These are phyloP conservation scores for Phenganax stokvisi DNA, from an alignment of 92 coral and sea anemone genomes.

Conservation along the genomic window DNA sequence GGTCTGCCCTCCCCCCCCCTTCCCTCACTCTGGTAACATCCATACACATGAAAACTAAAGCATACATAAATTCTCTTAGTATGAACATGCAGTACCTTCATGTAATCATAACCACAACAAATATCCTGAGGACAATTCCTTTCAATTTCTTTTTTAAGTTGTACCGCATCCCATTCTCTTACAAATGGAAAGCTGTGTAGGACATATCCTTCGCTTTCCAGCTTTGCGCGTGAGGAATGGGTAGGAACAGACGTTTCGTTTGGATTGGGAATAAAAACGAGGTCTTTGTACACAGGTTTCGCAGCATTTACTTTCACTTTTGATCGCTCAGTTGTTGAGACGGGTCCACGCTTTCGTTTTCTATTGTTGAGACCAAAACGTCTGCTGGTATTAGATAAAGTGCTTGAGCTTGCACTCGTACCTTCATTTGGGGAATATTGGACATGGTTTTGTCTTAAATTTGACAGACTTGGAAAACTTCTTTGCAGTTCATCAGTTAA, in stretches of 20 bases:
- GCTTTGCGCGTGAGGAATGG: neutral
- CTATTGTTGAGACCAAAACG: neutral
- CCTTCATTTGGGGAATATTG: too few species aligned
- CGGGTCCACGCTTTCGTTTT: neutral
- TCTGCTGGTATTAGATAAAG: too few species aligned
- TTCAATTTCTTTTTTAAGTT: neutral
- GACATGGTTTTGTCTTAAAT: too few species aligned
- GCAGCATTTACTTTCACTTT: neutral
- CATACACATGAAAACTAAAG: too few species aligned
- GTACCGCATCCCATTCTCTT: slow-evolving; percentile 19
- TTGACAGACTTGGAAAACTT: too few species aligned
- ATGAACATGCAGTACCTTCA: slow-evolving; percentile 2
- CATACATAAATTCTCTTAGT: neutral
- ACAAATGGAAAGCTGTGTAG: slow-evolving; percentile 17
- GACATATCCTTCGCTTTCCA: neutral
- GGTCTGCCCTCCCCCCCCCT: too few species aligned
- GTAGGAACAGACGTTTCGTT: slow-evolving; percentile 4
- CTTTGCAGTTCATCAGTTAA: too few species aligned
- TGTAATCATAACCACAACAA: neutral
- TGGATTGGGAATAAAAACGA: slow-evolving; percentile 18
- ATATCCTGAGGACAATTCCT: neutral
- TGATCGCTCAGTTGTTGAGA: neutral
- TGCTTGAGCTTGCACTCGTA: too few species aligned
- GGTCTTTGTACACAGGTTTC: slow-evolving; percentile 4
- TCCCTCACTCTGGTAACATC: too few species aligned